phyloP scores from a whole-genome alignment of 2,888 invertebrate genomes.

The Actias luna region DNA sequence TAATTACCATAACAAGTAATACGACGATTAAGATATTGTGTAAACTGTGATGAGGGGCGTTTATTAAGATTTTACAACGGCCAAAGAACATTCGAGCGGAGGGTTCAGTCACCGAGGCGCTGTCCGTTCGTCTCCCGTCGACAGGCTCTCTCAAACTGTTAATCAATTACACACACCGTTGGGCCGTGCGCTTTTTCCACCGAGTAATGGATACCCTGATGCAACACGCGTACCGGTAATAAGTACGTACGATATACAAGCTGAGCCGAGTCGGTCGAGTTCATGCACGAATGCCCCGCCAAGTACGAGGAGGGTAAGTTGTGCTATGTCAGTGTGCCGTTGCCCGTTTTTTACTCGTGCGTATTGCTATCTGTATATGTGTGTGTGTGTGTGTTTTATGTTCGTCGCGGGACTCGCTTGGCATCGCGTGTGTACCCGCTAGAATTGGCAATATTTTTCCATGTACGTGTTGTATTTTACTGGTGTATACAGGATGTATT shows the following conservation, averaged over 20 bases:
- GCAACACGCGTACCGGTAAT: slow-evolving; percentile 59
- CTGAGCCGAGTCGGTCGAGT: slow-evolving; percentile 47
- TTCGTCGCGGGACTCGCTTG: slow-evolving; percentile 32
- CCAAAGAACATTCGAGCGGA: slow-evolving; percentile 34
- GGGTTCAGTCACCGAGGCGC: slow-evolving; percentile 29
- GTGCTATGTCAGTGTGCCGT: slow-evolving; percentile 50
- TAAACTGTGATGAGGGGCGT: slow-evolving; percentile 40
- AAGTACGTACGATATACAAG: slow-evolving; percentile 42
- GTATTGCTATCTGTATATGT: no score
- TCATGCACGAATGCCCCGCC: slow-evolving; percentile 70
- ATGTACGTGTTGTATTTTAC: slow-evolving; percentile 1
- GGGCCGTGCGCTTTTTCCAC: slow-evolving; percentile 67
- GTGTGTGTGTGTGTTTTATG: slow-evolving; percentile 44
- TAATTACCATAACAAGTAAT: background rate
- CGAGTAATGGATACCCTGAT: slow-evolving; percentile 71
- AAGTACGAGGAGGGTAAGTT: slow-evolving; percentile 60
- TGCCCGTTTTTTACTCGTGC: slow-evolving; percentile 49
- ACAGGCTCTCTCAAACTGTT: slow-evolving; percentile 66
- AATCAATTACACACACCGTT: slow-evolving; percentile 77
- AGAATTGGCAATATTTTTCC: slow-evolving; percentile 8
- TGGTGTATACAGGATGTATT: background rate
- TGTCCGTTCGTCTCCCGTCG: slow-evolving; percentile 45
- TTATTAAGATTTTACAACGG: slow-evolving; percentile 59
- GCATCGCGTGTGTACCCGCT: slow-evolving; percentile 52
- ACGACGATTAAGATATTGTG: background rate